phyloP scores from a whole-genome alignment of 2,888 invertebrate species.

The Lepidocyrtoides sp. region DNA sequence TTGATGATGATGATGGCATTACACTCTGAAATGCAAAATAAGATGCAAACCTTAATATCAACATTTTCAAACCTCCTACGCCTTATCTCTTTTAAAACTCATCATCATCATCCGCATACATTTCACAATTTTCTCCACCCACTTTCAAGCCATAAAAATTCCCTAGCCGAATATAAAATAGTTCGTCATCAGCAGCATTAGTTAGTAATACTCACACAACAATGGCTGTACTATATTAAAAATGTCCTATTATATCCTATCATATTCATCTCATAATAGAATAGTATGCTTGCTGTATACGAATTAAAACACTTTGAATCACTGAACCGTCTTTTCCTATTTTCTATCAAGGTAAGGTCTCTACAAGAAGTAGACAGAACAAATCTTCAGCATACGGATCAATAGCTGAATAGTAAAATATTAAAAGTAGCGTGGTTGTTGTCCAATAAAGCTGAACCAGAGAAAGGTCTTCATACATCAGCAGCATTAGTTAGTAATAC shows the following conservation, averaged over 20 bases:
- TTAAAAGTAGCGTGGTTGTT: not conserved
- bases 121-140: conserved; percentile 71
- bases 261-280: conserved; percentile 4
- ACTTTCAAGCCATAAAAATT: conserved; percentile 69
- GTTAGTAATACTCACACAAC: too few relatives aligned
- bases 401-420: too few relatives aligned
- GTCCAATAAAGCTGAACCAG: conserved; percentile 52
- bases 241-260: too few relatives aligned
- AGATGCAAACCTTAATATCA: not conserved
- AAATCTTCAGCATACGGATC: too few relatives aligned
- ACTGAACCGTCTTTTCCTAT: not conserved
- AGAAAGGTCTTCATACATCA: not conserved
- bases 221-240: too few relatives aligned
- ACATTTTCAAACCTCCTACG: conserved; percentile 60
- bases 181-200: too few relatives aligned
- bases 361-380: too few relatives aligned
- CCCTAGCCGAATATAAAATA: not conserved
- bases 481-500: too few relatives aligned
- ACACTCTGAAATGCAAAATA: not conserved
- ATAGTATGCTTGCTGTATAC: not conserved
- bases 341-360: not conserved
- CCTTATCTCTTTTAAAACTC: conserved; percentile 71
- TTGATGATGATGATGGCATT: too few relatives aligned
- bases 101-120: conserved; percentile 51
- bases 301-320: conserved; percentile 20